Evolutionary conservation across 2,113 vertebrate genomes (phyloP).

Genomic region (Petaurus breviceps): DNA sequence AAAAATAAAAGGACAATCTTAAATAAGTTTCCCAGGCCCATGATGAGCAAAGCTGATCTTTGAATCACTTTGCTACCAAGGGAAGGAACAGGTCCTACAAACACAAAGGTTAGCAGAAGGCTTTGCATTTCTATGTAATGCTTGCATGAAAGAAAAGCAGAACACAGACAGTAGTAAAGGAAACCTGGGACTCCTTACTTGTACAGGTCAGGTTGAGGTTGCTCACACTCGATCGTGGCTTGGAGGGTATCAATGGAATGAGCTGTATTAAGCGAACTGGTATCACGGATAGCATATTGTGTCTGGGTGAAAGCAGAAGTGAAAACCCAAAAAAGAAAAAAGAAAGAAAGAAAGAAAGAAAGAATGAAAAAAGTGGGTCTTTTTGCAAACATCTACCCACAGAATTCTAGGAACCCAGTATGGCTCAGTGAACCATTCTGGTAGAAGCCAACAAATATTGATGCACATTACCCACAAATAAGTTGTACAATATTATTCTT

Average conservation of each 20-base stretch:
- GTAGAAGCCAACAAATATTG: slow-evolving; percentile 46
- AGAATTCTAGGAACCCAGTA: slow-evolving; percentile 13
- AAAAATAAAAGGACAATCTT: slow-evolving; percentile 45
- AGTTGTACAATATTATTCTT: slow-evolving; percentile 43
- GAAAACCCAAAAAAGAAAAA: not conserved
- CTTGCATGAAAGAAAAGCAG: not conserved
- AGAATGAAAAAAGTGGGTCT: slow-evolving; percentile 27
- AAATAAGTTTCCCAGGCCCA: slow-evolving; percentile 12
- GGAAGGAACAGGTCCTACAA: slow-evolving; percentile 63
- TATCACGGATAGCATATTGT: slow-evolving; percentile 93
- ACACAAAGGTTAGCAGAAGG: slow-evolving; percentile 53
- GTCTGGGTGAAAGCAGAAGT: slow-evolving; percentile 84
- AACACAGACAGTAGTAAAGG: not conserved
- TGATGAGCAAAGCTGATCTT: slow-evolving; percentile 55
- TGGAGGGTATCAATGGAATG: slow-evolving; percentile 89
- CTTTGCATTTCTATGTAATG: slow-evolving; percentile 47
- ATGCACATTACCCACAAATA: slow-evolving; percentile 12
- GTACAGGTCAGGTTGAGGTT: slow-evolving; percentile 98
- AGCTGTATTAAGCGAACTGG: slow-evolving; percentile 81
- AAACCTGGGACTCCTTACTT: slow-evolving; percentile 86
- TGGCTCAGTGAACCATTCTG: slow-evolving; percentile 17
- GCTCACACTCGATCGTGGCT: slow-evolving; percentile 96
- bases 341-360: slow-evolving; percentile 39
- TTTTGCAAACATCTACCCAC: slow-evolving; percentile 29
- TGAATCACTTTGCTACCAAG: slow-evolving; percentile 59